Evolutionary conservation across 2,113 vertebrate genomes (phyloP), one percentile per base, ranked within the genome.

Genomic region (Urocolius indicus): DNA sequence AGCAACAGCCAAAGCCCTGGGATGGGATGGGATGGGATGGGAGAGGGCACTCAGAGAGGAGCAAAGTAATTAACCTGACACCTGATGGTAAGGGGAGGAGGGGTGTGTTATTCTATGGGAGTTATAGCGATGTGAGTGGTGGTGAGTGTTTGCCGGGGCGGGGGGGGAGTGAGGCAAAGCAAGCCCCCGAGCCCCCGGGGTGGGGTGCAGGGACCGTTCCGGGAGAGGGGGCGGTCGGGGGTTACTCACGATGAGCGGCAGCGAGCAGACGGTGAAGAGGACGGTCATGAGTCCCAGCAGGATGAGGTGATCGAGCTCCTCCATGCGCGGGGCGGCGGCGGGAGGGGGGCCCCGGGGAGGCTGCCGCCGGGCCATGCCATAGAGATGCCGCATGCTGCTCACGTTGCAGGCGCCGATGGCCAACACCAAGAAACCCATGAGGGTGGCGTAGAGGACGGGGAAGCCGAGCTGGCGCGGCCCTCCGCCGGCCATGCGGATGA

Each of bases 191-290:
- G 2, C 13, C 11, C 41, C 11, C 1, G 0, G 26, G 16, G 3
- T 2, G 3, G 41, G 4, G n/a, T 21, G 21, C 0, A 5, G n/a
- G 26, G 38, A 23, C n/a, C 54, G 29, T 21, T 46, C 21, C 16
- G 0, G 20, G 12, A 17, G 8, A 16, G 18, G 17, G 29, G 27
- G 18, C 13, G 2, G 2, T 3, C 0, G 45, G 29, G 38, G 32
- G 0, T 52, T 94, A 98, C 98, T 98, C 94, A 98, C 98, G 27
- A 98, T 97, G 67, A 98, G 89, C 6, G 98, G 98, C 83, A 98
- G 79, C 5, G 98, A 98, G 94, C 98, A 98, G 94, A 98, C 18
- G 66, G 98, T 90, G 96, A 98, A 98, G 87, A 98, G 97, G 11
- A 93, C 93, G 2, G 98, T 98, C 98, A 98, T 98, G 89, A 98